Conservation (phyloP, 2,797 vertebrate genomes). For the Arrhamphus sclerolepis region DNA sequence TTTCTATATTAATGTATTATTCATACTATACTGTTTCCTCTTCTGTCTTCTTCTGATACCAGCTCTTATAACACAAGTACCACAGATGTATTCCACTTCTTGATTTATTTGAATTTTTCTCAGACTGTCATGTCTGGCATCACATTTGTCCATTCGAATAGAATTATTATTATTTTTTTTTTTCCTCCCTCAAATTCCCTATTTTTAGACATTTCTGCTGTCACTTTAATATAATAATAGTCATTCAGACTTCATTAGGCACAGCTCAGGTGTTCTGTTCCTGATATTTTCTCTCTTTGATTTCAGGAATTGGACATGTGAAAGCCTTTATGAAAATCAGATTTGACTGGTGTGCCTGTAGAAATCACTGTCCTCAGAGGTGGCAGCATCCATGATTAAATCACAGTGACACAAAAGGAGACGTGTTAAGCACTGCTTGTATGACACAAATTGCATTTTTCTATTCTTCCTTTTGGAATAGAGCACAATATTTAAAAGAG, state of each 20-base stretch:
- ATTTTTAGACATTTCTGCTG: background rate
- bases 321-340: slow-evolving; percentile 30
- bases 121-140: background rate
- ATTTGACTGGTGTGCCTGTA: slow-evolving; percentile 20
- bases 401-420: slow-evolving; percentile 10
- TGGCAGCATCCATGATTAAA: slow-evolving; percentile 4
- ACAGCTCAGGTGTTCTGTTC: slow-evolving; percentile 10
- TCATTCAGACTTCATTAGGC: slow-evolving; percentile 1
- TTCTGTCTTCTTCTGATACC: slow-evolving; percentile 36
- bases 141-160: background rate
- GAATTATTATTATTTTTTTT: background rate
- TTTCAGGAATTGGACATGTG: slow-evolving; percentile 13
- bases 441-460: slow-evolving; percentile 27
- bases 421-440: slow-evolving; percentile 16
- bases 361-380: background rate
- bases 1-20: slow-evolving; percentile 57
- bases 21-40: slow-evolving; percentile 49
- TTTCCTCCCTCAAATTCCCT: background rate
- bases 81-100: slow-evolving; percentile 35
- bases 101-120: slow-evolving; percentile 26
- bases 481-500: slow-evolving; percentile 3
- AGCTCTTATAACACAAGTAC: slow-evolving; percentile 30
- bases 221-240: slow-evolving; percentile 10
- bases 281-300: slow-evolving; percentile 21
- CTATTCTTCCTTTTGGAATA: slow-evolving; percentile 13